Evolutionary conservation across 2,113 vertebrate genomes (phyloP), one percentile per base, ranked within the genome.

Genomic region (Petrocephalus microphthalmus): DNA sequence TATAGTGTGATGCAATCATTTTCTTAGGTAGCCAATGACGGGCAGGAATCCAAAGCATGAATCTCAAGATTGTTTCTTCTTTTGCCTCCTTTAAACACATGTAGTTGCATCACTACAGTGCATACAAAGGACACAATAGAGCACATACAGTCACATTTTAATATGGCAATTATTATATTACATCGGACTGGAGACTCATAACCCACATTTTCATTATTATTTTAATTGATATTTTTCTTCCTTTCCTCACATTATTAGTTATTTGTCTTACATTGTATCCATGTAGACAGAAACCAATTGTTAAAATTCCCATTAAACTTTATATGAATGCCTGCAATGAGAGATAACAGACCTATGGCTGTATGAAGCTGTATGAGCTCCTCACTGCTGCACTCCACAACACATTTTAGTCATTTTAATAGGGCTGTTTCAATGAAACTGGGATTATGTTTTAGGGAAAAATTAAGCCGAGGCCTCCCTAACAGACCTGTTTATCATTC

Each of bases 391-490:
- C 51, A 86, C 88, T 88, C 82, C 49, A 15, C 81, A 60, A 87
- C 88, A 90, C 87, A 88, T 87, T 85, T 86, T 56, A 49, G 52
- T 86, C 47, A 89, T 89, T 90, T 89, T 47, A 64, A 89, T 47
- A 49, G 33, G 45, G 84, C 87, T 85, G 78, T 90, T 90, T 89
- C 88, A 84, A 84, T 54, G 49, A 87, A 54, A 67, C 42, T 42
- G 37, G 82, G 88, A 91, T 91, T 90, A 57, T 85, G 89, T 85
- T 56, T 83, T 83, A 49, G 20, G 53, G 71, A 52, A 82, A 53
- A 88, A 88, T 53, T 90, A 88, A 90, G 89, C 25, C 86, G 88
- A 25, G 89, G 45, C 88, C 84, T 90, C 88, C 90, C 89, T 91
- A 84, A 90, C 87, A 82, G 89, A 67, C 84, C 74, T 89, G 64